Conservation (phyloP, 2,797 vertebrate genomes). For the Geranospiza caerulescens region DNA sequence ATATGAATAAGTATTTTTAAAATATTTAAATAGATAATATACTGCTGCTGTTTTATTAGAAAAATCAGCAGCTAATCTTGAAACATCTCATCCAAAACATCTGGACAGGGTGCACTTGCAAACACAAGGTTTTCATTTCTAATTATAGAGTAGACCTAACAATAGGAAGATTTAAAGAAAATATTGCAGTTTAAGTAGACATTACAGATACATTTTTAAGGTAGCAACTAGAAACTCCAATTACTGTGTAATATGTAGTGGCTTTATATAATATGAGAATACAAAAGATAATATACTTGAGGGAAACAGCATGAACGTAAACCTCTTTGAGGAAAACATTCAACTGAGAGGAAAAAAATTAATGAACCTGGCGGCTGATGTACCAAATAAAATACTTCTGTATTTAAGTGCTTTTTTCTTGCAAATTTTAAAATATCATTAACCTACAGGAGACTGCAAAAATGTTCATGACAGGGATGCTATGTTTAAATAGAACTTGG, state of each 20-base stretch:
- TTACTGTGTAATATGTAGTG: not conserved
- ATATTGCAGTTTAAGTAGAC: not conserved
- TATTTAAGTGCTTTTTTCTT: not conserved
- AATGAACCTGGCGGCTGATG: not conserved
- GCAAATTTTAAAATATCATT: not conserved
- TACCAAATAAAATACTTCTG: not conserved
- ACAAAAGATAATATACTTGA: not conserved
- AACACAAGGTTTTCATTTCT: not conserved
- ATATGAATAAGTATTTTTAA: not conserved
- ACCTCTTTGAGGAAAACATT: not conserved
- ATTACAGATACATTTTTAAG: not conserved
- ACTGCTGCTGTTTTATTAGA: not conserved
- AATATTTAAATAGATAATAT: not conserved
- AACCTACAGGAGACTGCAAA: not conserved
- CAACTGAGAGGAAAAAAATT: not conserved
- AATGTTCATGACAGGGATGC: not conserved
- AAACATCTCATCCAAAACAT: not conserved
- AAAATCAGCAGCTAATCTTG: not conserved
- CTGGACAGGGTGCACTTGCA: not conserved
- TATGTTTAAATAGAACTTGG: not conserved
- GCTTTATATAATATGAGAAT: not conserved
- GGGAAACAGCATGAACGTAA: not conserved
- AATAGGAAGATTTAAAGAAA: not conserved
- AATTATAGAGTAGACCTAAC: not conserved
- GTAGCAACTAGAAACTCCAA: not conserved